Conservation (phyloP, 2,797 vertebrate genomes). For the Cossypha caffra region DNA sequence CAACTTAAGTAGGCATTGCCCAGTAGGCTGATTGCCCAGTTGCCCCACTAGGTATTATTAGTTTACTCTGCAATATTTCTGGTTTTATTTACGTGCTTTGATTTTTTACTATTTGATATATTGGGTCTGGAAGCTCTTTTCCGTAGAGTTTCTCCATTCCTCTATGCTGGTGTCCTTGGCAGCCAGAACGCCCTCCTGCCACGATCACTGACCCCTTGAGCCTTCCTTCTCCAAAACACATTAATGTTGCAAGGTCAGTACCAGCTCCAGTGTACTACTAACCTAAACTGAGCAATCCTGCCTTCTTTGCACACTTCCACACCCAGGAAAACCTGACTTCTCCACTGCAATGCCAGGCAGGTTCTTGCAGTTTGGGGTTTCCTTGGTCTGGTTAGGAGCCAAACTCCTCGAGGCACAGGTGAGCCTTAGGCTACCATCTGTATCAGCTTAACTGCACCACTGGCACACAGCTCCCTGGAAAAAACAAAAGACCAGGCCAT, state of each 20-base stretch:
- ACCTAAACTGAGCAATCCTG: not conserved
- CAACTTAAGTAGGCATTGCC: not conserved
- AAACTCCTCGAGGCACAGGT: not conserved
- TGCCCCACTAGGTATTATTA: not conserved
- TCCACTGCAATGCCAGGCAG: not conserved
- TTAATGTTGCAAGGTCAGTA: fast-evolving
- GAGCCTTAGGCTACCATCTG: not conserved
- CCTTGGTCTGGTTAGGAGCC: not conserved
- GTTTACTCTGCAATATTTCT: not conserved
- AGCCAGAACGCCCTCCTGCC: not conserved
- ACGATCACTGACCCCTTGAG: fast-evolving
- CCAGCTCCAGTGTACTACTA: not conserved
- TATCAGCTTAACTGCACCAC: not conserved
- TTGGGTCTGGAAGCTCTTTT: not conserved
- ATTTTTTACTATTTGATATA: not conserved
- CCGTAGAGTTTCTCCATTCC: not conserved
- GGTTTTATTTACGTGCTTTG: not conserved
- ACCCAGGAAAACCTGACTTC: not conserved
- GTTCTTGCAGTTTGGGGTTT: not conserved
- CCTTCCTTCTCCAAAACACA: not conserved
- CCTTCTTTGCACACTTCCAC: not conserved
- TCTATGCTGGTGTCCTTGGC: not conserved
- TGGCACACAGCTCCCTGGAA: not conserved
- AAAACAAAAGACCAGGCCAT: not conserved
- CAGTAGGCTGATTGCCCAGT: not conserved